Evolutionary conservation across 2,888 invertebrate species (phyloP).

Genomic region (Lycocerus yunnanus): DNA sequence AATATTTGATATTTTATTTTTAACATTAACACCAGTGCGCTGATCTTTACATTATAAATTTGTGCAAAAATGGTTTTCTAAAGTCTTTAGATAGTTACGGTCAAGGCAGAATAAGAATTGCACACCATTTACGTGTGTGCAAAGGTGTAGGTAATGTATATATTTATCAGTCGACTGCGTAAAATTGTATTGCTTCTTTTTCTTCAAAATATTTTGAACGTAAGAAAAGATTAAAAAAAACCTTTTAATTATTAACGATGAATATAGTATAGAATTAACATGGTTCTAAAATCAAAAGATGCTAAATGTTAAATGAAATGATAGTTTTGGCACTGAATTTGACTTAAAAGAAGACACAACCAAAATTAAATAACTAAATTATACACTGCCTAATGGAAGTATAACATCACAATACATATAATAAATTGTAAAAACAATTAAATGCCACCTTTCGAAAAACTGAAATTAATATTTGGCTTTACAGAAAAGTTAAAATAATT

Average conservation of each 20-base stretch:
- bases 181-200: conserved; percentile 13
- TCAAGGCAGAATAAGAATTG: conserved; percentile 21
- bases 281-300: not conserved
- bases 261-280: not conserved
- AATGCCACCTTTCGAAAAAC: conserved; percentile 12
- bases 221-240: not conserved
- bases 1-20: conserved; percentile 7
- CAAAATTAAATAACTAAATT: conserved; percentile 5
- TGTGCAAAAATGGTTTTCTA: conserved; percentile 27
- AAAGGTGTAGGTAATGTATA: not conserved
- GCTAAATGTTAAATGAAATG: not conserved
- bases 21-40: conserved; percentile 13
- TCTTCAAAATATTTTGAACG: not conserved
- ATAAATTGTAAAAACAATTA: conserved; percentile 4
- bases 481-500: not conserved
- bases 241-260: not conserved
- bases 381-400: conserved; percentile 12
- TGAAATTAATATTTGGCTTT: conserved; percentile 24
- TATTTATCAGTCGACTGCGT: conserved; percentile 15
- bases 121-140: not conserved
- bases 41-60: conserved; percentile 11
- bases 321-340: conserved; percentile 22
- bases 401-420: conserved; percentile 15
- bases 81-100: conserved; percentile 12
- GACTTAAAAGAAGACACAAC: conserved; percentile 22